Percentiles rank a stretch among this genome's conserved stretches.
Evolutionary conservation across 2,797 vertebrate genomes (phyloP).

Genomic region (Sarcophilus harrisii): DNA sequence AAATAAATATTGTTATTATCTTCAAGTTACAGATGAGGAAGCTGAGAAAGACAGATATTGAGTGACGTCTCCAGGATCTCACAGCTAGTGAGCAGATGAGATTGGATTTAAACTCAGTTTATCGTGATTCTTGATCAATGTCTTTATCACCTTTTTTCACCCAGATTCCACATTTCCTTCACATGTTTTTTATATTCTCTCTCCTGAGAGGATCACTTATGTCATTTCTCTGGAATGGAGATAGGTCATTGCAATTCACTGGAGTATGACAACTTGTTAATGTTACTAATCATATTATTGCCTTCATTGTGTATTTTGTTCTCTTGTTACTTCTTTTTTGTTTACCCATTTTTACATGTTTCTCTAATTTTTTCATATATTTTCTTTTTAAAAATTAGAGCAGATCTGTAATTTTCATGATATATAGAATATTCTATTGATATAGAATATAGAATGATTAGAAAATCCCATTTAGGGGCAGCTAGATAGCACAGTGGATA

Average conservation of each 20-base stretch:
- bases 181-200: background rate
- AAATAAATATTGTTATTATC: background rate
- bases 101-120: background rate
- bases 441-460: background rate
- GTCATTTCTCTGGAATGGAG: background rate
- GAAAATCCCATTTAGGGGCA: background rate
- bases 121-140: background rate
- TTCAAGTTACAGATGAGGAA: background rate
- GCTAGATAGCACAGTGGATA: no score
- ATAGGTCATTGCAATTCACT: background rate
- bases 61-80: background rate
- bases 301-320: background rate
- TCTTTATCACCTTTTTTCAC: background rate
- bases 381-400: background rate
- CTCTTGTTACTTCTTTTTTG: background rate
- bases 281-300: background rate
- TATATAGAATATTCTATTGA: background rate
- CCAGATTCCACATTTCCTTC: background rate
- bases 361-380: background rate
- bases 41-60: background rate
- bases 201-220: background rate
- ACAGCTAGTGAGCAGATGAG: accelerated
- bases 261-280: background rate
- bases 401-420: background rate
- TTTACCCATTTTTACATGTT: background rate